Conservation (phyloP, 2,888 invertebrate genomes). For the Mactromeris polynyma region DNA sequence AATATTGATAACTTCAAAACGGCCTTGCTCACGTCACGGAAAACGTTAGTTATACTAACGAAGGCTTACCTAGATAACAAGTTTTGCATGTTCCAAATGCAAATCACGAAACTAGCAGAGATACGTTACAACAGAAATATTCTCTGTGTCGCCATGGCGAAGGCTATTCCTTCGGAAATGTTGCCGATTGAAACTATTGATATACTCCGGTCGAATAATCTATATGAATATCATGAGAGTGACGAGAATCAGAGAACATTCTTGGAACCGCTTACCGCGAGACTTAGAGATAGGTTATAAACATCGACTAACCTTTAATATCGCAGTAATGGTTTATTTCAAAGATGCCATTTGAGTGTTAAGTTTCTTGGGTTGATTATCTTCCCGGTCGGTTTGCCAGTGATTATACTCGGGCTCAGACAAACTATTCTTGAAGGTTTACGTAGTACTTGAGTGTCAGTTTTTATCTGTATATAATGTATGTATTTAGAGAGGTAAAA, state of each 20-base stretch:
- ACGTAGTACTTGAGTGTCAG: no score
- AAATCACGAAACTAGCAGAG: conserved; percentile 48
- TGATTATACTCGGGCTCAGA: no score
- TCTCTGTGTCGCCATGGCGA: conserved; percentile 44
- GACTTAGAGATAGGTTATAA: neutral
- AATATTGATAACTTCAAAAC: conserved; percentile 41
- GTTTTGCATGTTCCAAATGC: conserved; percentile 62
- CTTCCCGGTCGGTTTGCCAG: no score
- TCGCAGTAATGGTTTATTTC: no score
- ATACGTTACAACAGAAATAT: conserved; percentile 40
- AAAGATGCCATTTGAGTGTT: no score
- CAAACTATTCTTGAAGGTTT: no score
- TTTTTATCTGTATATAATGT: no score
- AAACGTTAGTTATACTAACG: conserved; percentile 41
- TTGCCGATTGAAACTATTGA: conserved; percentile 55
- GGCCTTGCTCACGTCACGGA: conserved; percentile 24
- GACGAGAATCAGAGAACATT: conserved; percentile 38
- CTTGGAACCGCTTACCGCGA: conserved; percentile 39
- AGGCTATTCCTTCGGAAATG: conserved; percentile 19
- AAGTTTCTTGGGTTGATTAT: no score
- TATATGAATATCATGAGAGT: conserved; percentile 44
- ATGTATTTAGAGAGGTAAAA: no score
- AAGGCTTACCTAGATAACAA: conserved; percentile 34
- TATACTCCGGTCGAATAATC: conserved; percentile 41
- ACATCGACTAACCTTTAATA: no score